phyloP scores from a whole-genome alignment of 2,113 vertebrate genomes.

The Regulus satrapa region DNA sequence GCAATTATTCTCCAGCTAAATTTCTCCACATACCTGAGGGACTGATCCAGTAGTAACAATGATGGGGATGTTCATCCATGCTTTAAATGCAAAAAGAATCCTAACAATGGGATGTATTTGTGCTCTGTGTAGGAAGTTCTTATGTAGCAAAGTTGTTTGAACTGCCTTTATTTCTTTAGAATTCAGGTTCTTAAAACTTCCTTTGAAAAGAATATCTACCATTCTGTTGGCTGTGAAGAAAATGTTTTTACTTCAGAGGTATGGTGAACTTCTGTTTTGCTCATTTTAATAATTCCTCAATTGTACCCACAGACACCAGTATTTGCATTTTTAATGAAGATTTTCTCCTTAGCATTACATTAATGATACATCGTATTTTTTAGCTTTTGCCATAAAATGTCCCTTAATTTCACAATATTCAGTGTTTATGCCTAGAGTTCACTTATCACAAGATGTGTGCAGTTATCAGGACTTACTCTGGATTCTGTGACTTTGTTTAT shows the following conservation, averaged over 20 bases:
- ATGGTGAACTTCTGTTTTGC: not conserved
- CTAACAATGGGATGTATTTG: not conserved
- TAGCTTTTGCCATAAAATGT: not conserved
- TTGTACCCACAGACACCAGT: not conserved
- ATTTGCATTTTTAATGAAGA: not conserved
- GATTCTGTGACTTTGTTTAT: not conserved
- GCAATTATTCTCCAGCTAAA: not conserved
- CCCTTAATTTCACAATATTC: not conserved
- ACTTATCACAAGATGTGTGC: not conserved
- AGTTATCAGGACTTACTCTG: not conserved
- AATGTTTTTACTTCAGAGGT: conserved; percentile 72
- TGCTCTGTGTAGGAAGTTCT: not conserved
- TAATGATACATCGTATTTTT: not conserved
- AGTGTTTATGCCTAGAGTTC: not conserved
- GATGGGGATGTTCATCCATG: not conserved
- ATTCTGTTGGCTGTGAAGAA: conserved; percentile 57
- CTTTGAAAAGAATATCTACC: conserved; percentile 66
- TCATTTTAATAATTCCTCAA: not conserved
- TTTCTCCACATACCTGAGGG: not conserved
- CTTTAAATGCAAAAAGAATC: not conserved
- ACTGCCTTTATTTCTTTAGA: conserved; percentile 55
- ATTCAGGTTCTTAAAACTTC: conserved; percentile 71
- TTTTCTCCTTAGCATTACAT: not conserved
- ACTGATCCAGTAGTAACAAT: not conserved
- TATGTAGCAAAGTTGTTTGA: not conserved